These are phyloP conservation scores for Brachionus calyciflorus DNA, from an alignment of 1,140 invertebrate genomes.

Conservation along the genomic window DNA sequence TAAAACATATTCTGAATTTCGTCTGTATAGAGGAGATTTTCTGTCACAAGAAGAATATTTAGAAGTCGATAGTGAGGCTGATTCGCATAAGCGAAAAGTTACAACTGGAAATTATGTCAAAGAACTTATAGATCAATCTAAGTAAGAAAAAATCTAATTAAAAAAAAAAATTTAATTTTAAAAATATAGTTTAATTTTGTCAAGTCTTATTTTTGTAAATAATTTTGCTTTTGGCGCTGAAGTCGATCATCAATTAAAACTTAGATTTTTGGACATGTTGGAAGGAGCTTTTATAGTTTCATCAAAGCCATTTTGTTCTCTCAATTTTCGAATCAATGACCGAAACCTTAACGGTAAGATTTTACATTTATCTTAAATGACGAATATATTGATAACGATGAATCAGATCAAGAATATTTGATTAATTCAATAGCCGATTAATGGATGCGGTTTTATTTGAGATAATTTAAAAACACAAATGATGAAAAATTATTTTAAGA, in stretches of 20 bases:
- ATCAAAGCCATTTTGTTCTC: constrained; percentile 95
- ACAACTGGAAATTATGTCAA: constrained; percentile 25
- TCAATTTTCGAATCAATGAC: constrained; percentile 95
- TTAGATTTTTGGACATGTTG: constrained; percentile 83
- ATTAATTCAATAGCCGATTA: too few relatives aligned
- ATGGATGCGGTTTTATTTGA: too few relatives aligned
- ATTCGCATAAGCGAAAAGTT: background rate
- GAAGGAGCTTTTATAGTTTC: constrained; percentile 89
- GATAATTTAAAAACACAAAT: too few relatives aligned
- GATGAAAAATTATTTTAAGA: too few relatives aligned
- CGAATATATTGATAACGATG: too few relatives aligned
- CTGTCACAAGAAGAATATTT: constrained; percentile 70
- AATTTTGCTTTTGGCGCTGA: constrained; percentile 96
- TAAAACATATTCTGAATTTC: constrained; percentile 65
- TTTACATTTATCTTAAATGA: too few relatives aligned
- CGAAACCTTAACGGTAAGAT: constrained; percentile 75
- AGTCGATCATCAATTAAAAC: constrained; percentile 90
- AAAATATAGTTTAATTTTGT: background rate
- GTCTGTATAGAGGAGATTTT: constrained; percentile 83
- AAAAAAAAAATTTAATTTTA: background rate
- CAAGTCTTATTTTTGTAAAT: constrained; percentile 87
- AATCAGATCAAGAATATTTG: too few relatives aligned
- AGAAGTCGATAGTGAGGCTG: constrained; percentile 64
- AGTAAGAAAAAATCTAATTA: background rate
- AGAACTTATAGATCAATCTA: constrained; percentile 50